Evolutionary conservation across 1,140 invertebrate genomes (phyloP).

Genomic region (Saccostrea echinata): DNA sequence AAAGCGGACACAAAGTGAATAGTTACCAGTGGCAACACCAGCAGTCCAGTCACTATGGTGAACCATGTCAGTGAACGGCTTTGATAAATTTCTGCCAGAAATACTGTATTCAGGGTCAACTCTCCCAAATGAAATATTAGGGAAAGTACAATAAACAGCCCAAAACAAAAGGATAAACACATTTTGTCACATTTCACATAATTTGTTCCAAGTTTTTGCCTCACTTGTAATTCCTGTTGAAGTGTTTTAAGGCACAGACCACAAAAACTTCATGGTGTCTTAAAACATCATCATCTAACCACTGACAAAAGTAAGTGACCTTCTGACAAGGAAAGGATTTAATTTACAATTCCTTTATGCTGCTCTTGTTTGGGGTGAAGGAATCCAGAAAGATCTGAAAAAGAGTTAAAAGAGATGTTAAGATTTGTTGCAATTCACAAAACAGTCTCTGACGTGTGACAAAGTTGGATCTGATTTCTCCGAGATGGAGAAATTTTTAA

Average conservation of each 20-base stretch:
- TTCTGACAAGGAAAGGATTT: neutral
- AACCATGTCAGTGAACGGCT: conserved; percentile 61
- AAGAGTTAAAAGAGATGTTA: conserved; percentile 1
- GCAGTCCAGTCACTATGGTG: conserved; percentile 65
- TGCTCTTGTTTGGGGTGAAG: neutral
- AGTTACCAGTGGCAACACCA: conserved; percentile 69
- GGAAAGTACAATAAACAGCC: conserved; percentile 63
- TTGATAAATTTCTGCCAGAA: conserved; percentile 44
- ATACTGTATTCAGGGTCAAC: conserved; percentile 60
- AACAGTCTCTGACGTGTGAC: neutral
- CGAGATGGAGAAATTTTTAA: neutral
- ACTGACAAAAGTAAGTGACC: neutral
- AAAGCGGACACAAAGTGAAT: conserved; percentile 72
- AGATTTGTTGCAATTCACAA: conserved; percentile 11
- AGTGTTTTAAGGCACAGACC: neutral
- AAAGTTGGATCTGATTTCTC: neutral
- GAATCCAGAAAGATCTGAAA: conserved; percentile 26
- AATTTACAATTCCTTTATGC: neutral
- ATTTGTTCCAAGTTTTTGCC: neutral
- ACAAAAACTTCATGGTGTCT: neutral
- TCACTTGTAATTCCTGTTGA: neutral
- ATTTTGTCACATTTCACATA: conserved; percentile 3
- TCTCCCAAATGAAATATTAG: conserved; percentile 65
- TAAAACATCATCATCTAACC: neutral
- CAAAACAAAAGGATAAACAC: conserved; percentile 62